A percentile compares a stretch with the other conserved stretches of the same genome.
Conservation (phyloP, 2,113 vertebrate species). For the Crocuta crocuta region DNA sequence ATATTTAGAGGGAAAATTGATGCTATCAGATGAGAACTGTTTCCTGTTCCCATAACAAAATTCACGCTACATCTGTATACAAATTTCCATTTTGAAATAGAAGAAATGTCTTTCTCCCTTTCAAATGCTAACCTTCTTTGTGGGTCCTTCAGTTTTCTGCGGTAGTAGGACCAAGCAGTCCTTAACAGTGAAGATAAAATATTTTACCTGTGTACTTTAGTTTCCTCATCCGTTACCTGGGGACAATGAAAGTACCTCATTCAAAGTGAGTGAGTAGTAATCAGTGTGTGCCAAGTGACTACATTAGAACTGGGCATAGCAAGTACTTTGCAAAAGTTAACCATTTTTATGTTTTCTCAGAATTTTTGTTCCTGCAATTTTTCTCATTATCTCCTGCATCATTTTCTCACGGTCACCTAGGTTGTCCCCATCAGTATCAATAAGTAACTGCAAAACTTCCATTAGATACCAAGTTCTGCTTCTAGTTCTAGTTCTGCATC, state of each 20-base stretch:
- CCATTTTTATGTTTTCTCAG: background rate
- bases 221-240: background rate
- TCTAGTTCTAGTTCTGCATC: background rate
- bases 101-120: background rate
- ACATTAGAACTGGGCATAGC: background rate
- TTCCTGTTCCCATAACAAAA: background rate
- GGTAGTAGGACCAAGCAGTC: background rate
- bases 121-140: background rate
- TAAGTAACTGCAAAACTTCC: background rate
- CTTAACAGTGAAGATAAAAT: background rate
- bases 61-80: background rate
- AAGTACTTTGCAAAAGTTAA: background rate
- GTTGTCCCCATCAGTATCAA: background rate
- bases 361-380: background rate
- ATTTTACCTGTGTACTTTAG: background rate
- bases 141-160: background rate
- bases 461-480: background rate
- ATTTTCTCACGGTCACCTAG: background rate
- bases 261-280: background rate
- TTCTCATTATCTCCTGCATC: background rate
- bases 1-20: background rate
- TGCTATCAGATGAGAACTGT: background rate
- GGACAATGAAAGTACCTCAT: background rate
- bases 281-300: background rate
- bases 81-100: background rate